phyloP scores from a whole-genome alignment of 2,113 vertebrate species.

The Anolis sagrei region DNA sequence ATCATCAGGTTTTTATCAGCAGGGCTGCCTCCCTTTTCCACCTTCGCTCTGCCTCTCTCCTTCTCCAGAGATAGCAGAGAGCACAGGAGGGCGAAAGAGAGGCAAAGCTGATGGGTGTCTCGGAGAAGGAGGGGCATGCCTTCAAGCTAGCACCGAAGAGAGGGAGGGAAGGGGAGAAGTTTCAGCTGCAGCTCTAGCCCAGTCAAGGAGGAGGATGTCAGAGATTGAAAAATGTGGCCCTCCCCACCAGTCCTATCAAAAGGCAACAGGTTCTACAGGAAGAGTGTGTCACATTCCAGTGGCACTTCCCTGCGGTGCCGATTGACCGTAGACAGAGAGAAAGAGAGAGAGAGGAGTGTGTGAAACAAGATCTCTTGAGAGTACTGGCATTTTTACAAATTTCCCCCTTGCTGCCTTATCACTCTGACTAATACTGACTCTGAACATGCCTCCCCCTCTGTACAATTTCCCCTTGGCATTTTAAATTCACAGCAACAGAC shows the following conservation, averaged over 20 bases:
- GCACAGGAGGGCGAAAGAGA: accelerated
- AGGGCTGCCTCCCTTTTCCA: constrained; percentile 59
- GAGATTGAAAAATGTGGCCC: background rate
- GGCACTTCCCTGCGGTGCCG: constrained; percentile 54
- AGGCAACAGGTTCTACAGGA: constrained; percentile 74
- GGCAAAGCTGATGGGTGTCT: constrained; percentile 11
- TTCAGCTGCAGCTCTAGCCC: background rate
- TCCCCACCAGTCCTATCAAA: background rate
- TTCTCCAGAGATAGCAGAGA: constrained; percentile 22
- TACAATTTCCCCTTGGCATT: constrained; percentile 59
- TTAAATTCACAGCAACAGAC: background rate
- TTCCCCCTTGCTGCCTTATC: constrained; percentile 32
- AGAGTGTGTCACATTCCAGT: constrained; percentile 52
- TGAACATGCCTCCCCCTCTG: background rate
- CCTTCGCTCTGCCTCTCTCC: constrained; percentile 37
- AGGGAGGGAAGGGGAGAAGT: background rate
- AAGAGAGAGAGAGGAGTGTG: no score
- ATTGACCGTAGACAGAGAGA: constrained; percentile 40
- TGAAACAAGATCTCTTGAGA: constrained; percentile 57
- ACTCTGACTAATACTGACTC: background rate
- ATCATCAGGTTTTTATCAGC: constrained; percentile 75
- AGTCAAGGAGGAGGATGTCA: background rate
- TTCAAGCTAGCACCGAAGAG: background rate
- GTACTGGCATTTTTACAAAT: constrained; percentile 10
- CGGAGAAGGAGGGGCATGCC: background rate